Base-by-base conservation (phyloP, 2,888 invertebrate species). In the Copidosoma aretas region DNA sequence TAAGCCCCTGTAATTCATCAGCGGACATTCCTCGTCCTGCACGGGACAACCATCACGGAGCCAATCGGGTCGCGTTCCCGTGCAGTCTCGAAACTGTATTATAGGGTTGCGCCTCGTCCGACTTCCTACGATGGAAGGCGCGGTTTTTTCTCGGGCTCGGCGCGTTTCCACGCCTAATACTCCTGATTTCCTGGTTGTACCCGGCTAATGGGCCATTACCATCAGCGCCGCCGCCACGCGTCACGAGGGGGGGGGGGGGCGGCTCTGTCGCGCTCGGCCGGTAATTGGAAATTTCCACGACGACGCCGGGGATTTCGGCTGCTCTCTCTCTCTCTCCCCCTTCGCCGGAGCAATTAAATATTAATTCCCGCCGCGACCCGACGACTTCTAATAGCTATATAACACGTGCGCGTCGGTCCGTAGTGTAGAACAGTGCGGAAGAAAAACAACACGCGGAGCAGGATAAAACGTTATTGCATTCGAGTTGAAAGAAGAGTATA, bases 111-210 rank as follows among this genome's bases (percentile, higher is more conserved):
- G 58, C 19, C n/a, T n/a, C 10, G 21, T 54, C 15, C 10, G 12
- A n/a, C 25, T 56, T 19, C 54, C 8, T 43, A 46, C 43, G 43
- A 46, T 8, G 12, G 8, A 46, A 17, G 43, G 43, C 41, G 41
- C 8, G 41, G 41, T 14, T 41, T 14, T 41, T n/a, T n/a, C n/a
- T n/a, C n/a, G n/a, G n/a, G n/a, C 41, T 41, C 41, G 43, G 3
- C 17, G 14, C 43, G 8, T 46, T 46, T 46, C 2, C 8, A 39
- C n/a, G 41, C 41, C 41, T 58, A 58, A 58, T 58, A 21, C 2
- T 43, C 58, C 22, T 41, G 21, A 58, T 58, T 58, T 58, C 58
- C 58, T 1, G 14, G 22, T n/a, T n/a, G n/a, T n/a, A 0, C 39
- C 3, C 21, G 32, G 41, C 22, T 58, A 43, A 58, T 43, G 43